Evolutionary conservation across 2,888 invertebrate genomes (phyloP).

Genomic region (Phragmatobia fuliginosa): DNA sequence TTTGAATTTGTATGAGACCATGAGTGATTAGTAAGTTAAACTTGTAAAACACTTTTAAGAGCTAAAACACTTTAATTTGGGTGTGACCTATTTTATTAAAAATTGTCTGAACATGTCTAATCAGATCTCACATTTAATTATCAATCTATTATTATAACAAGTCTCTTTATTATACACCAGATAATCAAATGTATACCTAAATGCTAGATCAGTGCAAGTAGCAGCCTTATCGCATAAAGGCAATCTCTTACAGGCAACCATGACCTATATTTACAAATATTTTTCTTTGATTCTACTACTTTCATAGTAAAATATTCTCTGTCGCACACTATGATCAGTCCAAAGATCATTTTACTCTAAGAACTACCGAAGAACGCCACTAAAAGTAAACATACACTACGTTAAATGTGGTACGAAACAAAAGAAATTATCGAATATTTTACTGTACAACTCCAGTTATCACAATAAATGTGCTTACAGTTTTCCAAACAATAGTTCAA

Average conservation of each 20-base stretch:
- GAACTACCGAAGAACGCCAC: background rate
- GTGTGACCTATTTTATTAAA: background rate
- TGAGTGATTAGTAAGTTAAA: background rate
- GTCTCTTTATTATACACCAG: too few relatives aligned
- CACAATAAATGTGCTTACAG: background rate
- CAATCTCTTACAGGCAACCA: too few relatives aligned
- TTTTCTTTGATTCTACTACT: background rate
- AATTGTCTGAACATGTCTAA: too few relatives aligned
- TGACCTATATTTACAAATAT: background rate
- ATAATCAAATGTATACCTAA: too few relatives aligned
- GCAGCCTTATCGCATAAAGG: too few relatives aligned
- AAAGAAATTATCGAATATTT: slow-evolving; percentile 6
- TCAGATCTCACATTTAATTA: too few relatives aligned
- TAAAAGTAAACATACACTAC: background rate
- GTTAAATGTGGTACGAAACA: background rate
- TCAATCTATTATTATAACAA: too few relatives aligned
- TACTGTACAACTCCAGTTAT: background rate
- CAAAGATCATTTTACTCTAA: background rate
- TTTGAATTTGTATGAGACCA: background rate
- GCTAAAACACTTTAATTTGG: background rate
- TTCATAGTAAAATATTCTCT: background rate
- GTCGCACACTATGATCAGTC: background rate
- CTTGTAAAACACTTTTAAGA: background rate
- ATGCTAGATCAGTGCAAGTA: too few relatives aligned
- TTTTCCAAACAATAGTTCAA: slow-evolving; percentile 25